Conservation (phyloP, 2,797 vertebrate species). For the Hozukius guyotensis region DNA sequence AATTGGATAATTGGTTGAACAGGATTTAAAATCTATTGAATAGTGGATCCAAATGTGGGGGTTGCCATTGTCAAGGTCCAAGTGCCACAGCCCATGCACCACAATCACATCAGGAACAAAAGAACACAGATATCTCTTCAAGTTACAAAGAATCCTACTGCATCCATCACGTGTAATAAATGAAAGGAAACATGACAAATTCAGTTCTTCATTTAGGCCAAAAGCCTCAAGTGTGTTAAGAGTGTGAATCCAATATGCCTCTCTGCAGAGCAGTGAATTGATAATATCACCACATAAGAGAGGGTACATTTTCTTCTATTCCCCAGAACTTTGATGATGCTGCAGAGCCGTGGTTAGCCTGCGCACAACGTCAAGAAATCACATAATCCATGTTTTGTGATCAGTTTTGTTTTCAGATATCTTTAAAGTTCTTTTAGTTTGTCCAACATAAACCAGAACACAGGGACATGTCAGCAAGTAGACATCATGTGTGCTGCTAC, state of each 20-base stretch:
- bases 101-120: background rate
- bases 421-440: background rate
- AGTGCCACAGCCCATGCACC: background rate
- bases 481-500: background rate
- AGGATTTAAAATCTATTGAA: background rate
- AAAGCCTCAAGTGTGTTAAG: background rate
- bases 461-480: background rate
- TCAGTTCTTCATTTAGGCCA: background rate
- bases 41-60: background rate
- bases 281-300: too few species aligned
- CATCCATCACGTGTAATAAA: background rate
- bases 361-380: background rate
- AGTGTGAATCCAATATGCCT: background rate
- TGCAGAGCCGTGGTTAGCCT: background rate
- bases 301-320: too few species aligned
- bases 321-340: too few species aligned
- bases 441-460: background rate
- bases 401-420: too few species aligned
- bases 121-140: background rate
- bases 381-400: background rate
- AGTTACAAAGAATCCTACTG: background rate
- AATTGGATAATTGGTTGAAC: background rate
- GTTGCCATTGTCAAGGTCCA: background rate
- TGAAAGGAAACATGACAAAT: background rate
- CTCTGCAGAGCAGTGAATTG: too few species aligned